phyloP scores from a whole-genome alignment of 2,797 vertebrate species.

The Cyclura pinguis region DNA sequence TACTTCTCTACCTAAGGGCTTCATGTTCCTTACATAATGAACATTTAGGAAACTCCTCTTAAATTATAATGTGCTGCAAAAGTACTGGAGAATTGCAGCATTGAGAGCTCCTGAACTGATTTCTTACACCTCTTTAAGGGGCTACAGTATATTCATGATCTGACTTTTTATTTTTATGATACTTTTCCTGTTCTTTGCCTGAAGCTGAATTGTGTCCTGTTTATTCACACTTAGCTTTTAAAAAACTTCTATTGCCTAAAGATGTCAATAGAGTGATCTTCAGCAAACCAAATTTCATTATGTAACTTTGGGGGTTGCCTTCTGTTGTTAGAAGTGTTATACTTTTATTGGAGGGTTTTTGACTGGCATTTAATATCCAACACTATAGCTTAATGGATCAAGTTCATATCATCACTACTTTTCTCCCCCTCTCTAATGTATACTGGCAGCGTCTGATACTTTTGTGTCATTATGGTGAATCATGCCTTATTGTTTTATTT shows the following conservation, averaged over 20 bases:
- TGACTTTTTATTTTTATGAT: constrained; percentile 9
- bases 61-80: constrained; percentile 35
- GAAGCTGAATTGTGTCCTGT: constrained; percentile 16
- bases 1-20: constrained; percentile 71
- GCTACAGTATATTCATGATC: constrained; percentile 5
- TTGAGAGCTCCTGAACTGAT: constrained; percentile 30
- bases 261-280: constrained; percentile 39
- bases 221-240: constrained; percentile 28
- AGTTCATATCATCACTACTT: constrained; percentile 46
- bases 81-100: constrained; percentile 24
- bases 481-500: constrained; percentile 56
- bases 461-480: constrained; percentile 44
- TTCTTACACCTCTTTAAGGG: constrained; percentile 28
- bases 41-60: background rate
- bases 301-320: constrained; percentile 43
- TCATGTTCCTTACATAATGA: constrained; percentile 25
- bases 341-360: constrained; percentile 54
- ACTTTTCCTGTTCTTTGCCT: constrained; percentile 23
- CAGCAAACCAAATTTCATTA: constrained; percentile 45
- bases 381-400: constrained; percentile 47
- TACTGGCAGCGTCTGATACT: constrained; percentile 46
- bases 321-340: constrained; percentile 53
- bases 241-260: constrained; percentile 39
- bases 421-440: constrained; percentile 43
- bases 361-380: constrained; percentile 58